phyloP scores from a whole-genome alignment of 2,888 invertebrate genomes.

The Ctena decussata region DNA sequence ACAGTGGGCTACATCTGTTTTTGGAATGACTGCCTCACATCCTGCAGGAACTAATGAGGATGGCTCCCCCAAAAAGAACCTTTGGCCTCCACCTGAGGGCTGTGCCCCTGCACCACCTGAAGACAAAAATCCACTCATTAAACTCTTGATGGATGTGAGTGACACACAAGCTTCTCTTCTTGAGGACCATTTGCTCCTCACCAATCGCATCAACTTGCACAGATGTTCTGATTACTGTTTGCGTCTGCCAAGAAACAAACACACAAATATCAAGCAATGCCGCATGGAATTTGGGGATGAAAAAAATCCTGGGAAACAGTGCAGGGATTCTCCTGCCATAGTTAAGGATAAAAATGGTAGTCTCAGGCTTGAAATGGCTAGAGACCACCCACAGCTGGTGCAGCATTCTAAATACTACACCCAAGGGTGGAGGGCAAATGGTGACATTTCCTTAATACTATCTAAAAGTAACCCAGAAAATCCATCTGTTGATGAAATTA shows the following conservation, averaged over 20 bases:
- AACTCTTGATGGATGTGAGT: conserved; percentile 66
- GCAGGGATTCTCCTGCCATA: conserved; percentile 30
- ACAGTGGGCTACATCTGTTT: not conserved
- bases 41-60: conserved; percentile 57
- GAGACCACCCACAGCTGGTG: conserved; percentile 63
- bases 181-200: conserved; percentile 42
- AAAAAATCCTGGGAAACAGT: no score
- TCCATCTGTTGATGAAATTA: conserved; percentile 35
- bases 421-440: conserved; percentile 51
- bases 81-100: conserved; percentile 70
- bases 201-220: not conserved
- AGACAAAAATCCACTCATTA: conserved; percentile 61
- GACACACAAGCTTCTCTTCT: conserved; percentile 45
- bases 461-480: conserved; percentile 55
- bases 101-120: conserved; percentile 56
- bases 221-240: not conserved
- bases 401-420: conserved; percentile 44
- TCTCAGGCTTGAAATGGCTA: conserved; percentile 59
- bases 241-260: not conserved
- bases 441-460: conserved; percentile 57
- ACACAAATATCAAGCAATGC: not conserved
- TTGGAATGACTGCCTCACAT: conserved; percentile 55
- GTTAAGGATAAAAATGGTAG: conserved; percentile 56
- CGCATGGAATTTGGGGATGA: not conserved
- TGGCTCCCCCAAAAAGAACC: conserved; percentile 50